Evolutionary conservation across 2,113 vertebrate genomes (phyloP), one percentile per base, ranked within the genome.

Genomic region (Semnornis frantzii): DNA sequence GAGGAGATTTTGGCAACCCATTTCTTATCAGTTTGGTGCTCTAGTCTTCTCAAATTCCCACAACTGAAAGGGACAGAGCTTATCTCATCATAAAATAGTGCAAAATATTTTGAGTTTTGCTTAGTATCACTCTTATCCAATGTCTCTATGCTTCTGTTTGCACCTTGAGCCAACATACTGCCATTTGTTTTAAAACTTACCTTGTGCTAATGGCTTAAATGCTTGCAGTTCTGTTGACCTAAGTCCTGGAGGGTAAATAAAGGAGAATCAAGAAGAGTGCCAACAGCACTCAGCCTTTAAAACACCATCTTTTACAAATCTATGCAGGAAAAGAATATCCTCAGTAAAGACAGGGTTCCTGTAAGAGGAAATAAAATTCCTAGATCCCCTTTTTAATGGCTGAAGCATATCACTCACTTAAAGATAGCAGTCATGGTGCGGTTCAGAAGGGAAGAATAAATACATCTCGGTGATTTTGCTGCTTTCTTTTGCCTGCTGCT

Each of bases 1-100:
- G 33, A 34, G 37, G 42, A 77, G 50, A 71, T 39, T 66, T 5
- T 25, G 18, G 33, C 11, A 85, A 19, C 20, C 65, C 55, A 46
- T 84, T 94, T 89, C 66, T 87, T 85, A 69, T 81, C n/a, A 44
- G 62, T 92, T 84, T 80, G 37, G 10, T 31, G 6, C 17, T 73
- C 39, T 33, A 72, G 28, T 10, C 34, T 30, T 27, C 46, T 19
- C 44, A 37, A 3, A 9, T 4, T 62, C 21, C 71, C 60, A 28
- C 13, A 77, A 1, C 12, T 81, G 52, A 80, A 82, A 71, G 28
- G 6, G 39, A 50, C 15, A 82, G 28, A 73, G 2, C 66, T 30
- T 12, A 6, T 30, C 31, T 55, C 34, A 57, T 34, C 63, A 46
- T 50, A 76, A 84, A 85, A 19, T 5, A 77, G 4, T 12, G 25